phyloP scores from a whole-genome alignment of 2,888 invertebrate genomes.

The Pyrrhosoma nymphula region DNA sequence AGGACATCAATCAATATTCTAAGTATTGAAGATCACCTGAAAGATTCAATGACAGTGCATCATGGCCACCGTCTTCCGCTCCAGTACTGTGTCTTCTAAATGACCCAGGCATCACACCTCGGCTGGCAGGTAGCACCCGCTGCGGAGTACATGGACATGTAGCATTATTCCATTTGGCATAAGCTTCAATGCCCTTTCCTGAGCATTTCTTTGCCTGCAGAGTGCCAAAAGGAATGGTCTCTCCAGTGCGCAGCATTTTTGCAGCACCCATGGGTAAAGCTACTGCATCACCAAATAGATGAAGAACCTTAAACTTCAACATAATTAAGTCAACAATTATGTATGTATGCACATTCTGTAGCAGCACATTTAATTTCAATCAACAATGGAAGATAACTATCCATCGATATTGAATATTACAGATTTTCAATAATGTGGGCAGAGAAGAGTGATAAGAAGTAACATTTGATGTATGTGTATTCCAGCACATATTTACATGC shows the following conservation, averaged over 20 bases:
- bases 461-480: not conserved
- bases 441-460: not conserved
- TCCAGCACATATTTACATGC: not conserved
- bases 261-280: not conserved
- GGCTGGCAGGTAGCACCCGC: no score
- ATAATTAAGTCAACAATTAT: no score
- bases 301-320: not conserved
- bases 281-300: not conserved
- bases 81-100: not conserved
- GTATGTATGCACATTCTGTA: not conserved
- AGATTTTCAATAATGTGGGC: not conserved
- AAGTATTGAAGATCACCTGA: no score
- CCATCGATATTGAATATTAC: not conserved
- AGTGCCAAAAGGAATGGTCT: not conserved
- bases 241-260: no score
- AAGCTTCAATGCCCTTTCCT: not conserved
- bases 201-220: not conserved
- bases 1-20: no score
- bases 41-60: no score
- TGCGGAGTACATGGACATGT: not conserved
- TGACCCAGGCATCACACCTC: not conserved
- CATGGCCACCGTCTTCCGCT: not conserved
- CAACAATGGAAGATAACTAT: not conserved
- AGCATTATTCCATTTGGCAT: not conserved
- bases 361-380: not conserved